Conservation (phyloP, 2,113 vertebrate genomes). For the Syngnathus typhle region DNA sequence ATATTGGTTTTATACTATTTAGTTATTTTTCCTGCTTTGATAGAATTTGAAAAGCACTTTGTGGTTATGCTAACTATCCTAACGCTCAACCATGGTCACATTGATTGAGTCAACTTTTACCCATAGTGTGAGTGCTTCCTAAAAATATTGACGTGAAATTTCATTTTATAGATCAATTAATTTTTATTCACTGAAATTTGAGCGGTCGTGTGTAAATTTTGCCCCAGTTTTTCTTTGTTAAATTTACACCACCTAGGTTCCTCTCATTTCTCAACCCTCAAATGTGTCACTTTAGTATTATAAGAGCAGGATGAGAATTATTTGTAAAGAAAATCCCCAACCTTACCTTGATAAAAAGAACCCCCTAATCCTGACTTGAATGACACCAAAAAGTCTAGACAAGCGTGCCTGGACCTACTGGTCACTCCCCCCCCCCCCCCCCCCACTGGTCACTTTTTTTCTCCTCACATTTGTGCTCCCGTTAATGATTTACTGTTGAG, state of each 20-base stretch:
- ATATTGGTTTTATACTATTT: neutral
- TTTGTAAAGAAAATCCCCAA: constrained; percentile 45
- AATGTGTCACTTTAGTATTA: constrained; percentile 31
- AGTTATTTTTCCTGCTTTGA: neutral
- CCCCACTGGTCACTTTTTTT: constrained; percentile 59
- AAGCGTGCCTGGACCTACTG: constrained; percentile 33
- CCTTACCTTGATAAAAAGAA: constrained; percentile 8
- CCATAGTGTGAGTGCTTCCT: neutral
- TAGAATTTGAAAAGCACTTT: neutral
- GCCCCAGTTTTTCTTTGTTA: neutral
- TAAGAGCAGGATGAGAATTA: constrained; percentile 56
- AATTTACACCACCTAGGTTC: neutral
- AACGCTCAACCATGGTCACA: neutral
- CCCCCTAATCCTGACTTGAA: constrained; percentile 65
- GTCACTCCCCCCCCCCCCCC: neutral
- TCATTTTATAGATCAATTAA: neutral
- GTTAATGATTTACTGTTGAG: constrained; percentile 63
- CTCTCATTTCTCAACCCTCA: constrained; percentile 4
- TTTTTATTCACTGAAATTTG: neutral
- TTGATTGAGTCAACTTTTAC: neutral
- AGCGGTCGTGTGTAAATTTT: too few species aligned
- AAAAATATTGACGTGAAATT: neutral
- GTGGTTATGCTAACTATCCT: neutral
- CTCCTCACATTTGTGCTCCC: constrained; percentile 61
- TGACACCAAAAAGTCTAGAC: constrained; percentile 58